A percentile compares a stretch with the other conserved stretches of the same genome.
These are phyloP conservation scores for Geothlypis trichas DNA, from an alignment of 2,113 vertebrate species.

Conservation along the genomic window DNA sequence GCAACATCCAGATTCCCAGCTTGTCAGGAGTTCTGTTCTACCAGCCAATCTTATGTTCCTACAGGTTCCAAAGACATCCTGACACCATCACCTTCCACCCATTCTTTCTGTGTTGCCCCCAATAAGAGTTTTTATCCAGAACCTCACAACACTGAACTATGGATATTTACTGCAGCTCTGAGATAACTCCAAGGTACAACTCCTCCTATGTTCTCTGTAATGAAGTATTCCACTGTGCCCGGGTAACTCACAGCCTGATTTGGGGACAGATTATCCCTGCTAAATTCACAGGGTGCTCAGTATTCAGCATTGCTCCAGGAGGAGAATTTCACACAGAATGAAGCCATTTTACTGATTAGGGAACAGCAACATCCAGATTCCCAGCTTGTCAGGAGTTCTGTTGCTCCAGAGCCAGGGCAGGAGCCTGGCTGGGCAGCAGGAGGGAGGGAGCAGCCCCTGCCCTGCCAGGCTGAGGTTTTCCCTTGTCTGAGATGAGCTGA, in stretches of 20 bases:
- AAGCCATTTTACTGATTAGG: background rate
- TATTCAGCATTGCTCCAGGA: background rate
- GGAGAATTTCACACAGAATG: background rate
- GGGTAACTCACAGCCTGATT: background rate
- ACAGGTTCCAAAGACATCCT: background rate
- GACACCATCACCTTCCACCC: background rate
- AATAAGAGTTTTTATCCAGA: background rate
- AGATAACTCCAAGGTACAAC: background rate
- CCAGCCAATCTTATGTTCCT: background rate
- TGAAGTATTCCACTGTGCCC: background rate
- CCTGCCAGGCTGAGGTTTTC: background rate
- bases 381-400: background rate
- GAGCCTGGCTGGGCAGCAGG: background rate
- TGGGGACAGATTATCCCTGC: background rate
- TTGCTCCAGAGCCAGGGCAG: background rate
- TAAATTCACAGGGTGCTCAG: background rate
- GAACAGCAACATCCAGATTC: background rate
- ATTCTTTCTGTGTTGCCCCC: fast-evolving
- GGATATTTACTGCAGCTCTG: background rate
- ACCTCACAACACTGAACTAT: background rate
- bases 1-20: background rate
- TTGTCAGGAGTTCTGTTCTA: background rate
- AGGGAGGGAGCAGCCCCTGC: background rate
- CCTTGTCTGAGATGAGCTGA: background rate
- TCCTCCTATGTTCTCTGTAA: background rate